A percentile compares a stretch with the other conserved stretches of the same genome.
These are phyloP conservation scores for Glyptemys insculpta DNA, from an alignment of 2,797 vertebrate genomes.

Conservation along the genomic window DNA sequence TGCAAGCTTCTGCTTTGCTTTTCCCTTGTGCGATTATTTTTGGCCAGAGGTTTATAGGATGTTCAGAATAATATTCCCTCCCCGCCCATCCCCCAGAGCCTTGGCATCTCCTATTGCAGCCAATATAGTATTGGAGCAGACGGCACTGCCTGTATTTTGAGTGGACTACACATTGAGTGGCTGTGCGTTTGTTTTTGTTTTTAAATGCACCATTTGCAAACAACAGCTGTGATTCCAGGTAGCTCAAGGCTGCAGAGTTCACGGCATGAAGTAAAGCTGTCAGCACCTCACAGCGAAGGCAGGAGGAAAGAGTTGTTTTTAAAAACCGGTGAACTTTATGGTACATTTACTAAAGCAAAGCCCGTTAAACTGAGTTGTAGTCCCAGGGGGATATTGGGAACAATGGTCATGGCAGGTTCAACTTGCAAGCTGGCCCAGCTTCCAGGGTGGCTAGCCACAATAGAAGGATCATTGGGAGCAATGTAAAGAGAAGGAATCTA, in stretches of 20 bases:
- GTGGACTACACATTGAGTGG: neutral
- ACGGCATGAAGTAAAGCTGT: too few relatives aligned
- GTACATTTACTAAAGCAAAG: neutral
- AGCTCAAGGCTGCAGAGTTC: neutral
- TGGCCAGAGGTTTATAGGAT: neutral
- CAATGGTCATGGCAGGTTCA: neutral
- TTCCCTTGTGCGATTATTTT: neutral
- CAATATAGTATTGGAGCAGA: neutral
- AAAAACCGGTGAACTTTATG: neutral
- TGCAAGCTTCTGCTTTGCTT: neutral
- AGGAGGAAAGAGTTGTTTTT: neutral
- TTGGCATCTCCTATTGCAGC: neutral
- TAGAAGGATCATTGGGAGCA: neutral
- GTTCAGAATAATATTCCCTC: neutral
- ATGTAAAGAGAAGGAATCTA: neutral
- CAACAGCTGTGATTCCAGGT: neutral
- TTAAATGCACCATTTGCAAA: neutral
- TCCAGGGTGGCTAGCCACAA: neutral
- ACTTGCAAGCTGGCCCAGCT: neutral
- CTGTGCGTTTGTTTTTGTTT: neutral
- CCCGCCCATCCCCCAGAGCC: neutral
- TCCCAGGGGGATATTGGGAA: too few relatives aligned
- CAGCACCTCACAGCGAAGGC: neutral
- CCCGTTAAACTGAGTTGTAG: neutral
- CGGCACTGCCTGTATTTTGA: neutral